Evolutionary conservation across 1,140 invertebrate species (phyloP), one percentile per base, ranked within the genome.

Genomic region (Drosophila melanica): DNA sequence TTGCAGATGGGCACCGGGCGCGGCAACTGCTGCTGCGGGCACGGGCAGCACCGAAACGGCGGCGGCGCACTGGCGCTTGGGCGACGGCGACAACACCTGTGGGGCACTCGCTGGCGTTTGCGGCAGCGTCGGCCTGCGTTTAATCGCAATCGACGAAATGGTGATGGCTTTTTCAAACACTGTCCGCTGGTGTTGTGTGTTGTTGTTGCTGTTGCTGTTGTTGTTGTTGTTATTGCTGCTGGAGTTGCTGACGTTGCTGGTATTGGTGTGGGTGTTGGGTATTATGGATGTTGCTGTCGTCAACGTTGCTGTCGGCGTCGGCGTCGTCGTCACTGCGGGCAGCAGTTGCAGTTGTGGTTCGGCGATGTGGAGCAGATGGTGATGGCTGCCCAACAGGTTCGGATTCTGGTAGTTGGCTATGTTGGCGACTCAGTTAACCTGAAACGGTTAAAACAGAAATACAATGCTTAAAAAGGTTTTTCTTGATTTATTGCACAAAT

Each of bases 61-160:
- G 71, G 91, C 82, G 75, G 91, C 86, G 71, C 91, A 92, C 90
- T 92, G 91, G 90, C 91, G 90, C 70, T 92, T 92, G 75, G 91
- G 90, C 84, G 91, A 92, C 90, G 91, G 91, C 84, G 91, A 92
- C 90, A 92, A 92, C 79, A 92, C 91, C 90, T 92, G 91, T 87
- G 91, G 91, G 91, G 91, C 91, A 91, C 91, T 92, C 91, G 91
- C 91, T 92, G 91, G 90, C 91, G 91, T 92, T 89, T 92, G 91
- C 91, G 91, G 91, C 91, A 92, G 91, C 91, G 91, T 91, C 87
- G 91, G 91, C 91, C 91, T 92, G 82, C 91, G 91, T 92, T 92
- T 92, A 87, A 92, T 92, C 91, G 91, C 91, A 90, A 92, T 92
- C 87, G 91, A 92, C 91, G 91, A 92, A 92, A 92, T 92, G 91